Conservation (phyloP, 2,797 vertebrate genomes). For the Esox lucius region DNA sequence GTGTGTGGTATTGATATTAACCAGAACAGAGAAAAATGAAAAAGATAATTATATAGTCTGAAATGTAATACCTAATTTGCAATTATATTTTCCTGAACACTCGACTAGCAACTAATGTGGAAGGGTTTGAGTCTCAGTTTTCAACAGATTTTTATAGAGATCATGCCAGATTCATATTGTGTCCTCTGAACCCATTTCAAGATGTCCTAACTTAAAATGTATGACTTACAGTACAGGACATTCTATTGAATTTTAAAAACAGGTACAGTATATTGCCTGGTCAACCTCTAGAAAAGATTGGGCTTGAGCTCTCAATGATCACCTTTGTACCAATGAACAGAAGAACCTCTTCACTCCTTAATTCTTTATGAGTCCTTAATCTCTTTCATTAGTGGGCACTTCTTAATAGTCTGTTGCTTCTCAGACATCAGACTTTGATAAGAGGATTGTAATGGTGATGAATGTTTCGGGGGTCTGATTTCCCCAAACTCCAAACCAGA, state of each 20-base stretch:
- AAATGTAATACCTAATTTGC: conserved; percentile 17
- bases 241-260: neutral
- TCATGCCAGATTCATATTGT: conserved; percentile 72
- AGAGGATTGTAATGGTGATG: conserved; percentile 69
- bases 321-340: neutral
- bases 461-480: conserved; percentile 45
- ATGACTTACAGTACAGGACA: neutral
- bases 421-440: conserved; percentile 72
- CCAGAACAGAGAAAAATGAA: neutral
- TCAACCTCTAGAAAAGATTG: neutral
- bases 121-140: conserved; percentile 71
- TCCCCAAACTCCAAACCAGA: conserved; percentile 52
- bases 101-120: conserved; percentile 77
- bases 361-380: conserved; percentile 57
- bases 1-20: neutral
- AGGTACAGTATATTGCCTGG: neutral
- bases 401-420: conserved; percentile 69
- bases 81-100: conserved; percentile 48
- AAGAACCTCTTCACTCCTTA: neutral
- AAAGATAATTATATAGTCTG: neutral
- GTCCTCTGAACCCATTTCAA: conserved; percentile 73
- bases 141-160: conserved; percentile 72
- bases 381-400: conserved; percentile 68
- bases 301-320: neutral
- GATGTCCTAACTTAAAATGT: conserved; percentile 57